Evolutionary conservation across 1,140 invertebrate genomes (phyloP), one percentile per base, ranked within the genome.

Genomic region (Pteromalus puparum): DNA sequence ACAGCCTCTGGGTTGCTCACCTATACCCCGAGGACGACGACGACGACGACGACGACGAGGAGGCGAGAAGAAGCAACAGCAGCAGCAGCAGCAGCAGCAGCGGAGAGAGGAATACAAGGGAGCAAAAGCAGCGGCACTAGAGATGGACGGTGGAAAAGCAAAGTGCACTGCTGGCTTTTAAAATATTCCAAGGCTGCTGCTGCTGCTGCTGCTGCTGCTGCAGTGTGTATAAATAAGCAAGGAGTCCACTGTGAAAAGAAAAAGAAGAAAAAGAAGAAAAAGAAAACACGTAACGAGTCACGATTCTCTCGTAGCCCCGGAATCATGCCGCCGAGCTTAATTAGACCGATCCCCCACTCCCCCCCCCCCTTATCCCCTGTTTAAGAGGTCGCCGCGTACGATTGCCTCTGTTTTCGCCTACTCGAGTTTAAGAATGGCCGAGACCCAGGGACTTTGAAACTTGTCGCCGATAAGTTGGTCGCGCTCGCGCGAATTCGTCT

Each of bases 241-340:
- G 28, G 42, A 76, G 74, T 18, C 26, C 38, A 3, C 61, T 13
- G 34, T 24, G 24, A 21, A 21, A 74, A 28, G 4, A 30, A 38
- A 38, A 38, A 21, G 72, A 30, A 28, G 21, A 12, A 21, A 30
- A 42, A 15, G 38, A n/a, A 21, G 26, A 42, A 21, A n/a, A 74
- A 74, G 18, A 10, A 38, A 24, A 74, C 21, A 30, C 7, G 26
- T 38, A 74, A 38, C 81, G 15, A 28, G 81, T 70, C 81, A 76
- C 72, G 72, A 73, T 67, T 30, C 42, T 5, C 65, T 30, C 38
- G 24, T 30, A 53, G 42, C 5, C 28, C n/a, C 21, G 68, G 70
- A 73, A 81, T 81, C 53, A 81, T 73, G 42, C 80, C 46, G 42
- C 30, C 48, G 30, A 1, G 73, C n/a, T 82, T 83, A 83, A 83